These are phyloP conservation scores for Ectobius pallidus DNA, from an alignment of 2,888 invertebrate genomes.

Conservation along the genomic window DNA sequence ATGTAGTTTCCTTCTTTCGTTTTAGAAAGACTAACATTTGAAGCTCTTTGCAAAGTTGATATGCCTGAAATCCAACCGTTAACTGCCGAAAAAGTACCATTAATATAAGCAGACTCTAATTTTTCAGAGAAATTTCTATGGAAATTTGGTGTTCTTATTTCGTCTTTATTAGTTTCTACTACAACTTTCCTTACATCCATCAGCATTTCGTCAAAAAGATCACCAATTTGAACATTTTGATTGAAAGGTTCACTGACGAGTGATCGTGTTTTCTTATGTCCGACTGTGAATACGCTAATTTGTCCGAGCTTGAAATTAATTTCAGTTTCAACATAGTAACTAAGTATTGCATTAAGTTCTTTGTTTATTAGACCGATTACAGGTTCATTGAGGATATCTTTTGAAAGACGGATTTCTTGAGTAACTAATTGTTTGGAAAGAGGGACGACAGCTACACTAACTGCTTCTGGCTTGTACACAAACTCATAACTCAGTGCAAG, in stretches of 20 bases:
- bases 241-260: neutral
- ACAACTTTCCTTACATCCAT: neutral
- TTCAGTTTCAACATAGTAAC: neutral
- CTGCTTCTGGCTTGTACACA: neutral
- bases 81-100: neutral
- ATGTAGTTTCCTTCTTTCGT: neutral
- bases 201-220: constrained; percentile 1
- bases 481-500: neutral
- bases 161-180: neutral
- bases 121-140: constrained; percentile 12
- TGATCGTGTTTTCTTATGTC: neutral
- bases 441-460: neutral
- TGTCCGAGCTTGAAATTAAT: neutral
- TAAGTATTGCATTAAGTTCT: neutral
- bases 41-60: neutral
- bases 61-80: neutral
- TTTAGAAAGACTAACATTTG: constrained; percentile 1
- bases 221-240: neutral
- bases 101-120: neutral
- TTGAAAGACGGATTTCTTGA: neutral
- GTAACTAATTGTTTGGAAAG: neutral
- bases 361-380: neutral
- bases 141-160: neutral
- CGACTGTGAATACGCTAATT: constrained; percentile 4
- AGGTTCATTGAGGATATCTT: neutral